A percentile compares a stretch with the other conserved stretches of the same genome.
Evolutionary conservation across 2,797 vertebrate species (phyloP).

Genomic region (Xyrichtys novacula): DNA sequence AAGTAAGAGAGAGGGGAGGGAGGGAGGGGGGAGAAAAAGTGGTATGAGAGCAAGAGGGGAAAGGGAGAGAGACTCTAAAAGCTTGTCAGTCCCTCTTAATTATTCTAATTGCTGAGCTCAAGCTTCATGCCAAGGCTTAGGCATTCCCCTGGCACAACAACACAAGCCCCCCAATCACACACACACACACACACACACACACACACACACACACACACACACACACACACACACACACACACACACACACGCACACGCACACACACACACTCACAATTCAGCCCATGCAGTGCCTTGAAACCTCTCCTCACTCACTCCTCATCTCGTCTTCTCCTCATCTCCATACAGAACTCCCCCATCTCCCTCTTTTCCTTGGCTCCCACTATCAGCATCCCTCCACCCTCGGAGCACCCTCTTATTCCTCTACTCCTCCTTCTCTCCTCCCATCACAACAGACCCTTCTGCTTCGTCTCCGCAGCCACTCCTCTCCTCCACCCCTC

Average conservation of each 20-base stretch:
- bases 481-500: slow-evolving; percentile 82
- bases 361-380: slow-evolving; percentile 62
- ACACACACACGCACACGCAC: slow-evolving; percentile 15
- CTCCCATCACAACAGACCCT: slow-evolving; percentile 81
- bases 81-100: slow-evolving; percentile 88
- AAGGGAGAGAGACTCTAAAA: slow-evolving; percentile 71
- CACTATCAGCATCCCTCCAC: slow-evolving; percentile 74
- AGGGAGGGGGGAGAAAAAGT: no score
- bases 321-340: slow-evolving; percentile 69
- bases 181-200: slow-evolving; percentile 35
- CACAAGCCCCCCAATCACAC: slow-evolving; percentile 67
- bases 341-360: slow-evolving; percentile 67
- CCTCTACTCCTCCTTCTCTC: slow-evolving; percentile 76
- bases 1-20: slow-evolving; percentile 14
- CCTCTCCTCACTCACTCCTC: slow-evolving; percentile 60
- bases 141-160: slow-evolving; percentile 84
- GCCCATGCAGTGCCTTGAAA: slow-evolving; percentile 70
- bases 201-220: slow-evolving; percentile 27
- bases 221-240: slow-evolving; percentile 26
- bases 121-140: slow-evolving; percentile 89
- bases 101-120: slow-evolving; percentile 93
- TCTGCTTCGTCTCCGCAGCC: slow-evolving; percentile 75
- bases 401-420: slow-evolving; percentile 71
- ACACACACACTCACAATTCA: slow-evolving; percentile 44
- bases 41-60: slow-evolving; percentile 28